Evolutionary conservation across 2,888 invertebrate species (phyloP).

Genomic region (Temnothorax unifasciatus): DNA sequence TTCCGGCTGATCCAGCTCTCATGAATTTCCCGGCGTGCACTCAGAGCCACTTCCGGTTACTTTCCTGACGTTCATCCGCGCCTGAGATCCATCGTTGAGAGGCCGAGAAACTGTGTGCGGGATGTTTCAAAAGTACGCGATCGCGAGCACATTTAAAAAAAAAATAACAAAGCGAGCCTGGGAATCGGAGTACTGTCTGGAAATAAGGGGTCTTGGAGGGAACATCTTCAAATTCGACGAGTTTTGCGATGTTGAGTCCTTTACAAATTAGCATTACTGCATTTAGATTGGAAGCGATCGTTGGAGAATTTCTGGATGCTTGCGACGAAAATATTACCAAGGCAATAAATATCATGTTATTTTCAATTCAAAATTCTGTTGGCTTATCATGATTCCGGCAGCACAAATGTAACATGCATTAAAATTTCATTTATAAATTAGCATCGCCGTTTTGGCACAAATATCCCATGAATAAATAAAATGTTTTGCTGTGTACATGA

Average conservation of each 20-base stretch:
- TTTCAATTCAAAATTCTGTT: not conserved
- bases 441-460: not conserved
- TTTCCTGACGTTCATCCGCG: constrained; percentile 64
- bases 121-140: constrained; percentile 7
- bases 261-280: not conserved
- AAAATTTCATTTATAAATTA: constrained; percentile 12
- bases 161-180: not conserved
- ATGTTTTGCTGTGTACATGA: not conserved
- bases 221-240: not conserved
- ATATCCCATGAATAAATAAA: constrained; percentile 18
- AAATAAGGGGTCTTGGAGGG: not conserved
- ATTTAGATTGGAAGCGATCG: not conserved
- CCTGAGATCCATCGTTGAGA: constrained; percentile 41
- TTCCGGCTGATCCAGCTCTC: constrained; percentile 74
- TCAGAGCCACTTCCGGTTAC: constrained; percentile 72
- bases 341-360: not conserved
- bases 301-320: not conserved
- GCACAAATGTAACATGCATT: not conserved
- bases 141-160: not conserved
- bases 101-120: not conserved
- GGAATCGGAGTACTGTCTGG: not conserved
- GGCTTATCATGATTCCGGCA: not conserved
- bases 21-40: constrained; percentile 75
- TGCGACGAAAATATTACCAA: not conserved
- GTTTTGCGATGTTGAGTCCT: not conserved